Evolutionary conservation across 2,888 invertebrate species (phyloP).

Genomic region (Mythimna lalbum): DNA sequence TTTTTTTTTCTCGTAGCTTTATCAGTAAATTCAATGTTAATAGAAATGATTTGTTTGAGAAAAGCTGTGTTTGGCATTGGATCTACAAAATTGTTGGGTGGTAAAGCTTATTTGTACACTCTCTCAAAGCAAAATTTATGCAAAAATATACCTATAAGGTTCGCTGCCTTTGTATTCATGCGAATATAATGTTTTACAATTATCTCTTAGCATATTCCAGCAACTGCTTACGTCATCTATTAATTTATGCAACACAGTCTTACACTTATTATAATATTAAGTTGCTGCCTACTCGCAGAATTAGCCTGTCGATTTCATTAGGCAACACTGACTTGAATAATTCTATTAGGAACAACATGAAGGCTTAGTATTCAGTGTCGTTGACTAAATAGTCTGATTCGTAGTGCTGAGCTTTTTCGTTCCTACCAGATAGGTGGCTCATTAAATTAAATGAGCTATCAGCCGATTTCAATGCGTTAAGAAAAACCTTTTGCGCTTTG

Average conservation of each 20-base stretch:
- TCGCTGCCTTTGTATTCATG: not conserved
- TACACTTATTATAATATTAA: conserved; percentile 37
- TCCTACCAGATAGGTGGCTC: conserved; percentile 73
- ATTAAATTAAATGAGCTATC: conserved; percentile 89
- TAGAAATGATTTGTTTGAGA: conserved; percentile 25
- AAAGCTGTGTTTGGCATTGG: not conserved
- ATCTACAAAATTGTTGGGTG: not conserved
- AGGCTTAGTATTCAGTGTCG: conserved; percentile 28
- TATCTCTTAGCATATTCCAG: not conserved
- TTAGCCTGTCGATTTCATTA: conserved; percentile 39
- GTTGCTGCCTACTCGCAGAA: conserved; percentile 20
- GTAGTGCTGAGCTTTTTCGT: conserved; percentile 50
- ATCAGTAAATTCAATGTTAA: conserved; percentile 33
- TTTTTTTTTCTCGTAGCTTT: conserved; percentile 49
- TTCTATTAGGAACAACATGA: conserved; percentile 26
- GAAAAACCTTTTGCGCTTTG: conserved; percentile 84
- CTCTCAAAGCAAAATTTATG: not conserved
- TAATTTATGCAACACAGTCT: conserved; percentile 46
- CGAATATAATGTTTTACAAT: not conserved
- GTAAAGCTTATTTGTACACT: not conserved
- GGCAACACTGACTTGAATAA: conserved; percentile 35
- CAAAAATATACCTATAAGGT: not conserved
- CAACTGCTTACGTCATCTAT: conserved; percentile 21
- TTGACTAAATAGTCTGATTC: conserved; percentile 49
- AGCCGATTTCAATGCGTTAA: conserved; percentile 79